Evolutionary conservation across 2,888 invertebrate species (phyloP), one percentile per base, ranked within the genome.

Genomic region (Epicampocera succincta): DNA sequence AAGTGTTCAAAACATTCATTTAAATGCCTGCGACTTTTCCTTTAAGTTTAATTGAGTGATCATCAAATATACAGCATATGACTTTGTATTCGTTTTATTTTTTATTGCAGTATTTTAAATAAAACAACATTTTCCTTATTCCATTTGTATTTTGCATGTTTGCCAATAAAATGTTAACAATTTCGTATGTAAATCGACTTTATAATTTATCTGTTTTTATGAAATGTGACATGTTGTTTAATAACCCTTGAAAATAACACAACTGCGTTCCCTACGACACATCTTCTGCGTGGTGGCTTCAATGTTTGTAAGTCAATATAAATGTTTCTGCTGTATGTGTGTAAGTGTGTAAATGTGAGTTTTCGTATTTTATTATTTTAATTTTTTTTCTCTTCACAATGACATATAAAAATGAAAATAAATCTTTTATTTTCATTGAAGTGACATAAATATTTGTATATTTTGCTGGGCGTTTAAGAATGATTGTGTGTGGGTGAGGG

Each of bases 231-330:
- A 76, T 77, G 54, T 42, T 76, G 68, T 73, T 76, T 78, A 78
- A 78, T 74, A 78, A 74, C 52, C 73, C 73, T 82, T 74, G 58
- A 69, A 81, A 58, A 73, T 63, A 50, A 56, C 48, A 54, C 63
- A 76, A 73, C 46, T 78, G 71, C 65, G 44, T 58, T 48, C 48
- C 38, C 33, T 54, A 0, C 3, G 50, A 33, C 25, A 21, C 6
- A 74, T 44, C 8, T 29, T 52, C 8, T 42, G n/a, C 1, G 1
- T n/a, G 15, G 15, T n/a, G 8, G 21, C 12, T n/a, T n/a, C n/a
- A n/a, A n/a, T n/a, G n/a, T n/a, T n/a, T 12, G 6, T 13, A 25
- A 25, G 29, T 52, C 42, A 54, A 15, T 1, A 17, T 6, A 17
- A 33, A 9, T 29, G 25, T 71, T 5, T 12, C 12, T 8, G 8